Evolutionary conservation across 2,888 invertebrate species (phyloP).

Genomic region (Tetranychus truncatus): DNA sequence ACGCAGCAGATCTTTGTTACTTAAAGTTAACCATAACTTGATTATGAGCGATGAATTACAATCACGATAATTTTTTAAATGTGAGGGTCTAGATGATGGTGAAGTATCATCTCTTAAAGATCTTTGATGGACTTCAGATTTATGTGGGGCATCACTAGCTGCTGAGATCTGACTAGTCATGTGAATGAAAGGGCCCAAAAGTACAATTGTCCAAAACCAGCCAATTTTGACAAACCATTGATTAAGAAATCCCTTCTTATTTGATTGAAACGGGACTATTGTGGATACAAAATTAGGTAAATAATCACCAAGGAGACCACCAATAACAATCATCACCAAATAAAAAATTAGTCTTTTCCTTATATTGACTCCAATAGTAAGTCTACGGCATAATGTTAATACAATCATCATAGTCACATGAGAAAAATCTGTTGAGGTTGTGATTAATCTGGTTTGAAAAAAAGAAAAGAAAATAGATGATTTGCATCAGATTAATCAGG

Average conservation of each 20-base stretch:
- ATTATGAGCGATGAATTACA: neutral
- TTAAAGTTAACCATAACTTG: neutral
- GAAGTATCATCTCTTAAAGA: neutral
- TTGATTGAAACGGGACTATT: constrained; percentile 13
- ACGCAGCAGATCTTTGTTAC: constrained; percentile 3
- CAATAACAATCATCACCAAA: constrained; percentile 17
- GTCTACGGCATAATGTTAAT: constrained; percentile 17
- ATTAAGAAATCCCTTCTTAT: constrained; percentile 15
- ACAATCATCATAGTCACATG: constrained; percentile 17
- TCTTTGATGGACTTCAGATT: neutral
- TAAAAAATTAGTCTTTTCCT: constrained; percentile 15
- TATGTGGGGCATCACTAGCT: neutral
- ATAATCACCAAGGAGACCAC: constrained; percentile 19
- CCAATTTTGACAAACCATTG: constrained; percentile 17
- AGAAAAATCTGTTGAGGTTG: constrained; percentile 12
- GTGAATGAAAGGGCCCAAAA: constrained; percentile 14
- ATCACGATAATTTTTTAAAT: neutral
- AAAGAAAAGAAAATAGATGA: neutral
- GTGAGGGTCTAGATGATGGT: neutral
- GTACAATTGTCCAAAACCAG: constrained; percentile 21
- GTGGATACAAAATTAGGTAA: constrained; percentile 13
- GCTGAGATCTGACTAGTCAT: neutral
- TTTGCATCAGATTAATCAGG: neutral
- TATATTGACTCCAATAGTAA: constrained; percentile 15
- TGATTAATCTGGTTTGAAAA: neutral